A percentile compares a stretch with the other conserved stretches of the same genome.
phyloP scores from a whole-genome alignment of 1,140 invertebrate genomes.

The Platorchestia sp. region DNA sequence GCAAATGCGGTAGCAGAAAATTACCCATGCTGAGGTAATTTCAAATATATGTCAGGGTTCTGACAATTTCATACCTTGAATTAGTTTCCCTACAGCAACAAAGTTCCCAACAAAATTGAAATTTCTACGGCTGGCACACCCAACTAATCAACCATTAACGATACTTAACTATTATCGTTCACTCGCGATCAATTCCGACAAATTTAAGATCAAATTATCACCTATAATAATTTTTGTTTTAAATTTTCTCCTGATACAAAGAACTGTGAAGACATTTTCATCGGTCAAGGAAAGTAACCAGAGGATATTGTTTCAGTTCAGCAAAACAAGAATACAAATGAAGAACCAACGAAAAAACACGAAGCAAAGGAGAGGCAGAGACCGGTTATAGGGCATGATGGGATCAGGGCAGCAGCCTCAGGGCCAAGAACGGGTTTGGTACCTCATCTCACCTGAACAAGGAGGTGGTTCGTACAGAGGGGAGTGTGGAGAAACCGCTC shows the following conservation, averaged over 20 bases:
- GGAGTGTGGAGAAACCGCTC: background rate
- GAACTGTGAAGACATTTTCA: background rate
- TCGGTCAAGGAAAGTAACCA: background rate
- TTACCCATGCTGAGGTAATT: too few species aligned
- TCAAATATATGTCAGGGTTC: too few species aligned
- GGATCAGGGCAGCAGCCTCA: constrained; percentile 48
- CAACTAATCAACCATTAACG: too few species aligned
- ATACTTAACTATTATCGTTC: too few species aligned
- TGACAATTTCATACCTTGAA: too few species aligned
- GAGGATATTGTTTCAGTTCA: background rate
- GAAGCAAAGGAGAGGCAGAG: constrained; percentile 3
- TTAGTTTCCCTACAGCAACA: too few species aligned
- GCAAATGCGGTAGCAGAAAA: too few species aligned
- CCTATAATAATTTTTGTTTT: too few species aligned
- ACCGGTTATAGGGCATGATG: constrained; percentile 43
- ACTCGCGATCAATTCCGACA: too few species aligned
- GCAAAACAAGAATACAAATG: background rate
- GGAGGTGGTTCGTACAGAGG: background rate
- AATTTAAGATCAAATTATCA: too few species aligned
- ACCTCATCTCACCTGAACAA: background rate
- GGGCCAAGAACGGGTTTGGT: constrained; percentile 21
- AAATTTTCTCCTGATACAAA: background rate
- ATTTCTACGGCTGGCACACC: too few species aligned
- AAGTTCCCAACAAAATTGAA: too few species aligned
- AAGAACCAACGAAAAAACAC: background rate